These are phyloP conservation scores for Octomys mimax DNA, from an alignment of 2,797 vertebrate genomes.

Conservation along the genomic window DNA sequence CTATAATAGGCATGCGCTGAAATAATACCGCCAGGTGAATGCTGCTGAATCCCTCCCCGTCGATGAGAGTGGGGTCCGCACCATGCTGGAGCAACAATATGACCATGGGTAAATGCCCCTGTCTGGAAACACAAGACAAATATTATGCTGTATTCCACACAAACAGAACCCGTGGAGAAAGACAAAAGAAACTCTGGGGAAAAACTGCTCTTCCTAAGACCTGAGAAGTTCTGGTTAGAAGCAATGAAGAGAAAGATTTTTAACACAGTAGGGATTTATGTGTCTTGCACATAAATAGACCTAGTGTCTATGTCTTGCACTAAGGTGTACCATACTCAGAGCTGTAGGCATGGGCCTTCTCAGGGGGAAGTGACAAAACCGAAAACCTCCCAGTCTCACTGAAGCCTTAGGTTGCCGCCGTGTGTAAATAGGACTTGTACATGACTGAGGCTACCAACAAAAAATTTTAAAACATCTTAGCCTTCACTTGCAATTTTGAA, in stretches of 20 bases:
- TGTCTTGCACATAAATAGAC: not conserved
- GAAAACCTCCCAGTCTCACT: not conserved
- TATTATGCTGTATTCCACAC: not conserved
- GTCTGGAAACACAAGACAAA: constrained; percentile 89
- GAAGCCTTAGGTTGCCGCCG: not conserved
- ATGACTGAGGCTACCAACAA: constrained; percentile 56
- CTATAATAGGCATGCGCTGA: constrained; percentile 97
- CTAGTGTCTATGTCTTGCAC: not conserved
- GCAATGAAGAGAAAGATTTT: constrained; percentile 38
- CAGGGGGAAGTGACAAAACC: not conserved
- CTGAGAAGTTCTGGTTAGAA: constrained; percentile 26
- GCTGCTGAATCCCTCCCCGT: constrained; percentile 96
- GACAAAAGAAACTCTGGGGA: not conserved
- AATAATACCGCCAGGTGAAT: constrained; percentile 97
- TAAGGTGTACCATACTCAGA: constrained; percentile 13
- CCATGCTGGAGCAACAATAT: constrained; percentile 95
- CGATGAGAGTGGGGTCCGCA: constrained; percentile 94
- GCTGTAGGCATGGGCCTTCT: not conserved
- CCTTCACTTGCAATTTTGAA: constrained; percentile 46
- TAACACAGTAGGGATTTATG: constrained; percentile 45
- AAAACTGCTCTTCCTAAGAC: constrained; percentile 30
- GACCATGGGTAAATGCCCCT: constrained; percentile 97
- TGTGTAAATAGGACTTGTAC: not conserved
- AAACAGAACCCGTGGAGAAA: constrained; percentile 1
- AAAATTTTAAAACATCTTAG: constrained; percentile 42